Evolutionary conservation across 2,113 vertebrate species (phyloP).

Genomic region (Tonatia bakeri): DNA sequence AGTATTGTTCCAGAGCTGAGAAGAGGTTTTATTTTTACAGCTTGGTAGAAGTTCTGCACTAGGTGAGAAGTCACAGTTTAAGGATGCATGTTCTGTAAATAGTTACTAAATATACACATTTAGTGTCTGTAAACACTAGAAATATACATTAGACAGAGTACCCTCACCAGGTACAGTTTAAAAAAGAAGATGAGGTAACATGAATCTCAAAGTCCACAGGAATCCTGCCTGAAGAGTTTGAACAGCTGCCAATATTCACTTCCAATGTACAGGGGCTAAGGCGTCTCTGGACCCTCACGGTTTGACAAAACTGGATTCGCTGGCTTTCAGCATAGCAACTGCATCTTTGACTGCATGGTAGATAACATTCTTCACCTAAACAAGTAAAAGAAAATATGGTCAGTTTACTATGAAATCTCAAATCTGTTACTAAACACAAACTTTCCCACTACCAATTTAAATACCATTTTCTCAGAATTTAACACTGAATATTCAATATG

Average conservation of each 20-base stretch:
- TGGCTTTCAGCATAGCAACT: conserved; percentile 83
- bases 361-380: conserved; percentile 87
- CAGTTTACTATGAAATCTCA: background rate
- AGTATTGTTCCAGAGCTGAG: conserved; percentile 58
- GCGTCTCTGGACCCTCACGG: conserved; percentile 55
- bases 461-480: background rate
- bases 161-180: conserved; percentile 77
- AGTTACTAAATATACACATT: conserved; percentile 82
- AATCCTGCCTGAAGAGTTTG: conserved; percentile 79
- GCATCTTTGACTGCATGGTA: conserved; percentile 88
- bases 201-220: conserved; percentile 83
- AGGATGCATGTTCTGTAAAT: conserved; percentile 76
- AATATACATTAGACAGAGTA: conserved; percentile 82
- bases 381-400: background rate
- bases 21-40: conserved; percentile 79
- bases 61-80: conserved; percentile 81
- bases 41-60: conserved; percentile 76
- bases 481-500: background rate
- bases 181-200: conserved; percentile 84
- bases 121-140: conserved; percentile 85
- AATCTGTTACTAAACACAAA: background rate
- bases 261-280: conserved; percentile 63
- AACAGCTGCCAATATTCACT: conserved; percentile 81
- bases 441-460: background rate
- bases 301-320: conserved; percentile 80